These are phyloP conservation scores for Pogoniulus pusillus DNA, from an alignment of 2,797 vertebrate species.

Conservation along the genomic window DNA sequence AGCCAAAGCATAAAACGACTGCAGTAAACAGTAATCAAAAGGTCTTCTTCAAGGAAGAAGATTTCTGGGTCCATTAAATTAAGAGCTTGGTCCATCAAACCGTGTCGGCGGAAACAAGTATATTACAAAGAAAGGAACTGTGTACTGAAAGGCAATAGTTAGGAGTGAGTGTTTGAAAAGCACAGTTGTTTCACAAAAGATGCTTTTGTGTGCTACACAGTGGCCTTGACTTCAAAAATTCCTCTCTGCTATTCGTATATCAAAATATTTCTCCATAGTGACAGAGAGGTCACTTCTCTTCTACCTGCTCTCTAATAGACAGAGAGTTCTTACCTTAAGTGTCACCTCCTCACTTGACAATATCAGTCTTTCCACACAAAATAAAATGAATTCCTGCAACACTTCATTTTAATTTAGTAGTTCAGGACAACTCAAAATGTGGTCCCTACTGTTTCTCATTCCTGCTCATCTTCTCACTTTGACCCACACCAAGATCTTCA, in stretches of 20 bases:
- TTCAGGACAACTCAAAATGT: not conserved
- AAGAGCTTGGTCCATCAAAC: not conserved
- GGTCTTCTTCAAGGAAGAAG: not conserved
- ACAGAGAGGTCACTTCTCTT: not conserved
- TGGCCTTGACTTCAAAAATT: not conserved
- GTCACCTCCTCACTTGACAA: not conserved
- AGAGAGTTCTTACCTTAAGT: not conserved
- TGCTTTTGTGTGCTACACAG: not conserved
- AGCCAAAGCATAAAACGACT: not conserved
- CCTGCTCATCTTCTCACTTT: not conserved
- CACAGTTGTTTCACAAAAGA: not conserved
- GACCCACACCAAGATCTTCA: not conserved
- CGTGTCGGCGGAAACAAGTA: fast-evolving
- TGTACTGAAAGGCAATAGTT: not conserved
- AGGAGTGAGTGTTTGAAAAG: not conserved
- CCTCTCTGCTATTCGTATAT: not conserved
- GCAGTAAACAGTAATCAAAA: not conserved
- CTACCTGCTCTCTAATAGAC: not conserved
- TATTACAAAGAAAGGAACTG: not conserved
- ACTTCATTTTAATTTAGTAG: not conserved
- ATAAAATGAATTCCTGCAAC: not conserved
- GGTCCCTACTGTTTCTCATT: not conserved
- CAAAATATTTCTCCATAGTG: not conserved
- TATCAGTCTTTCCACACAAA: not conserved
- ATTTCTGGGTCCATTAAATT: not conserved